Evolutionary conservation across 2,113 vertebrate species (phyloP).

Genomic region (Alosa alosa): DNA sequence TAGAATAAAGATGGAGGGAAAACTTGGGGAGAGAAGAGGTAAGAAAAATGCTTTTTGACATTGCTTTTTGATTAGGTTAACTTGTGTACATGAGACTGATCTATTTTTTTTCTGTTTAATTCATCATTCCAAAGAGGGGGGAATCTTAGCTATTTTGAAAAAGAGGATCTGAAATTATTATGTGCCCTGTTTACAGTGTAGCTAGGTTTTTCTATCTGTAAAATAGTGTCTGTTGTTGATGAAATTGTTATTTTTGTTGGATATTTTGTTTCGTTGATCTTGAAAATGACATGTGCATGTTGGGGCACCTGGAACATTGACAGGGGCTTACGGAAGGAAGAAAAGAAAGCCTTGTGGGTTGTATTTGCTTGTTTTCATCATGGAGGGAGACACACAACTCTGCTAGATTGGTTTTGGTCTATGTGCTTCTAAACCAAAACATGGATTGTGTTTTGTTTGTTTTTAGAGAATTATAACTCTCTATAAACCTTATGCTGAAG

Average conservation of each 20-base stretch:
- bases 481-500: background rate
- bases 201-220: background rate
- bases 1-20: background rate
- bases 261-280: background rate
- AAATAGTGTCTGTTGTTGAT: background rate
- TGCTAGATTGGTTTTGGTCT: background rate
- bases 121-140: background rate
- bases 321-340: background rate
- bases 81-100: background rate
- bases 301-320: background rate
- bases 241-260: background rate
- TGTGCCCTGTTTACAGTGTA: background rate
- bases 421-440: background rate
- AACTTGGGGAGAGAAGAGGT: background rate
- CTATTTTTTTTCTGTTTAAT: background rate
- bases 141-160: background rate
- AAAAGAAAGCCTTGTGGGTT: background rate
- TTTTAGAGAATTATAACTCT: background rate
- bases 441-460: background rate
- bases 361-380: background rate
- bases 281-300: background rate
- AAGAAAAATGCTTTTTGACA: background rate
- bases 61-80: background rate
- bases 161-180: background rate
- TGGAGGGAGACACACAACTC: background rate